phyloP scores from a whole-genome alignment of 1,140 invertebrate genomes.

The Drusus annulatus region DNA sequence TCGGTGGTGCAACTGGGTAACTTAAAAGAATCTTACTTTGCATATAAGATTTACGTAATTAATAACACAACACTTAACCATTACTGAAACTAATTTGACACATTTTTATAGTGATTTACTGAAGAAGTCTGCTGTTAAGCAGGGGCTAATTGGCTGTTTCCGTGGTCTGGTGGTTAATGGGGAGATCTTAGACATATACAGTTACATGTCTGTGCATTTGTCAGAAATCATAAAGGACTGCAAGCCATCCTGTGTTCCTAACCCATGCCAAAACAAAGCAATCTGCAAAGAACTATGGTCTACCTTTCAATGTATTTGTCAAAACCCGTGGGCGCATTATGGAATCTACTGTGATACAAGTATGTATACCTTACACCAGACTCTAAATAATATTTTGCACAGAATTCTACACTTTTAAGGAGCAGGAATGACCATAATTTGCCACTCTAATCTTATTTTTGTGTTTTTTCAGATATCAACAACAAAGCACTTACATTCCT shows the following conservation, averaged over 20 bases:
- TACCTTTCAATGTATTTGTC: conserved; percentile 90
- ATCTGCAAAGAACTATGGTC: conserved; percentile 94
- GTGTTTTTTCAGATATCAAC: conserved; percentile 84
- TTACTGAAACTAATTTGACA: background rate
- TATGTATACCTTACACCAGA: conserved; percentile 65
- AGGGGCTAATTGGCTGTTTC: conserved; percentile 94
- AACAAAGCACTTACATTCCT: conserved; percentile 91
- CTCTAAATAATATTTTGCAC: too few species aligned
- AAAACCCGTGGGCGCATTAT: conserved; percentile 92
- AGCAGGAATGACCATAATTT: too few species aligned
- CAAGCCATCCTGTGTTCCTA: conserved; percentile 93
- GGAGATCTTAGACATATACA: conserved; percentile 91
- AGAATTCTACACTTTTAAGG: too few species aligned
- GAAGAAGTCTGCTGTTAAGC: conserved; percentile 84
- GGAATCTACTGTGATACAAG: conserved; percentile 92
- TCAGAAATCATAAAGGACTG: conserved; percentile 94
- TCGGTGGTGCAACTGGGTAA: conserved; percentile 91
- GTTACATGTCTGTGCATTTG: conserved; percentile 93
- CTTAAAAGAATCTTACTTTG: conserved; percentile 54
- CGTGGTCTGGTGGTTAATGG: conserved; percentile 92
- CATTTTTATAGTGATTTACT: conserved; percentile 79
- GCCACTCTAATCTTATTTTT: background rate
- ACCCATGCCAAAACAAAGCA: conserved; percentile 93
- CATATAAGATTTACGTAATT: too few species aligned
- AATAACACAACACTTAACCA: too few species aligned